These are phyloP conservation scores for Mantis religiosa DNA, from an alignment of 2,888 invertebrate genomes.

Conservation along the genomic window DNA sequence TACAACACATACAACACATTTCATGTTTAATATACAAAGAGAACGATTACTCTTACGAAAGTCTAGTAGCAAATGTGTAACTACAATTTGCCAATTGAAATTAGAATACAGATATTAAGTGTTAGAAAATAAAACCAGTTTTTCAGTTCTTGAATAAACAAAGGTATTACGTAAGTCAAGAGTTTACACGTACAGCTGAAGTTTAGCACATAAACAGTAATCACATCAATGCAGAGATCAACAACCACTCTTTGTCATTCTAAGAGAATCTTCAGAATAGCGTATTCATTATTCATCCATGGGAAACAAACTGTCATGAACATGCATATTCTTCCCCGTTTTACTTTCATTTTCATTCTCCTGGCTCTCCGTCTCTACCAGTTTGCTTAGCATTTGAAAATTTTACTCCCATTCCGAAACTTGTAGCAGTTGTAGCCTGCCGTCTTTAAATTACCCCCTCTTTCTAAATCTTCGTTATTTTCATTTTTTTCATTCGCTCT, in stretches of 20 bases:
- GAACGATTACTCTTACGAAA: no score
- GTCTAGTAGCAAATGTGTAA: no score
- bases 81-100: no score
- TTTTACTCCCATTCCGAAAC: not conserved
- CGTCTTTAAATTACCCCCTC: not conserved
- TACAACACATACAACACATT: no score
- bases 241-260: not conserved
- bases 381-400: constrained; percentile 3
- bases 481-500: not conserved
- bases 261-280: not conserved
- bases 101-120: no score
- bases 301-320: constrained; percentile 12
- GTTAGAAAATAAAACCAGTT: no score
- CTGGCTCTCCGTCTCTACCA: not conserved
- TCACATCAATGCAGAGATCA: not conserved
- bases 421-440: no score
- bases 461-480: not conserved
- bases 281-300: constrained; percentile 1
- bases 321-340: constrained; percentile 11
- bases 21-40: no score
- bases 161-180: no score
- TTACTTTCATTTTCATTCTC: constrained; percentile 17
- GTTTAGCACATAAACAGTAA: no score
- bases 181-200: no score
- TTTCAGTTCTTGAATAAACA: no score